Evolutionary conservation across 2,888 invertebrate genomes (phyloP), one percentile per base, ranked within the genome.

Genomic region (Chrysolina oricalcia): DNA sequence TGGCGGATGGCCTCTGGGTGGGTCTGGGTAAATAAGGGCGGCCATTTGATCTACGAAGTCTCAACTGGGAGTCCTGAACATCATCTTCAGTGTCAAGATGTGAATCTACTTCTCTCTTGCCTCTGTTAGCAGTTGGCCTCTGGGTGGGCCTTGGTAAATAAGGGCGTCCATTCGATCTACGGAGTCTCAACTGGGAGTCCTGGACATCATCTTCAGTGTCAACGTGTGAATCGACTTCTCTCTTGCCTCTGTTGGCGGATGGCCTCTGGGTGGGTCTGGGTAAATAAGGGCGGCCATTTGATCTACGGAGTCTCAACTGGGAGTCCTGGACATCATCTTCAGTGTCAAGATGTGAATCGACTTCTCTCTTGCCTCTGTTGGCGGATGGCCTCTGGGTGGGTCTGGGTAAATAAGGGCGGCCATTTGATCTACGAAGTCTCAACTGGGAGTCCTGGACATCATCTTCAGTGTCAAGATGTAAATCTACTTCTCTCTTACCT

Each of bases 241-340:
- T 50, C 19, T 50, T 50, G 4, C 15, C 40, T 19, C 27, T 40
- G n/a, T n/a, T 62, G 23, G 8, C 17, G 40, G 2, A 19, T 21
- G 23, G 27, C 10, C 27, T 62, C 27, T 35, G 27, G 23, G 62
- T 62, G 8, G 62, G 62, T 62, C 62, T 62, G 8, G 62, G 27
- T 17, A 62, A 62, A 0, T 62, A 6, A 8, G 62, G 62, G 17
- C 27, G 62, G 10, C 40, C 27, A 27, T 27, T 27, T 27, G 27
- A 27, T 5, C 27, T 27, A 27, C 2, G 27, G 27, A 27, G 27
- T 27, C 27, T 27, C 27, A 27, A 27, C 27, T 27, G 27, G 27
- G 5, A 5, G 2, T 3, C 27, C 27, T 27, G 27, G 27, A 27
- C 27, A 27, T 27, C 27, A 27, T 27, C 27, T 27, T 27, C 27